A percentile compares a stretch with the other conserved stretches of the same genome.
phyloP scores from a whole-genome alignment of 1,140 invertebrate genomes.

The Oncopeltus fasciatus region DNA sequence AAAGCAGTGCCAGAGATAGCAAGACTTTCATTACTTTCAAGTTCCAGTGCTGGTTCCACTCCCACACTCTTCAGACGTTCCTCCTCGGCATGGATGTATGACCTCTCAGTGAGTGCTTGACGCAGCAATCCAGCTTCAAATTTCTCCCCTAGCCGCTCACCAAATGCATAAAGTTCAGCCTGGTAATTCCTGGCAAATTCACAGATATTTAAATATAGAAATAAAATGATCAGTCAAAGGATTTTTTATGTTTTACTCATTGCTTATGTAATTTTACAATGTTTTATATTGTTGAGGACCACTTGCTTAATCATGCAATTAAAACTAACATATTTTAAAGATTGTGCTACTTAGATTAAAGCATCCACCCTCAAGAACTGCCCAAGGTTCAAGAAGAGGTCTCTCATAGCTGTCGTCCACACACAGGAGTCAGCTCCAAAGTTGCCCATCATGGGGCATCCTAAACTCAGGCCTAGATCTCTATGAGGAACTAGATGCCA shows the following conservation, averaged over 20 bases:
- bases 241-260: background rate
- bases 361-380: no score
- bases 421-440: no score
- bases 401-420: no score
- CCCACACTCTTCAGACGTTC: constrained; percentile 50
- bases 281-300: no score
- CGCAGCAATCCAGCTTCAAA: constrained; percentile 54
- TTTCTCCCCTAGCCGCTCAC: constrained; percentile 66
- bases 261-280: background rate
- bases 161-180: constrained; percentile 78
- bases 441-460: no score
- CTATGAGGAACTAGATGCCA: no score
- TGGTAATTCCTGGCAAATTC: constrained; percentile 51
- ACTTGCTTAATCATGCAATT: no score
- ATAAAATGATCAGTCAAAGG: background rate
- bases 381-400: no score
- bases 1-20: constrained; percentile 46
- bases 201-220: background rate
- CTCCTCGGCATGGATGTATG: constrained; percentile 60
- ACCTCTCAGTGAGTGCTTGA: constrained; percentile 62
- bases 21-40: constrained; percentile 53
- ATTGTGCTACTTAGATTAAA: no score
- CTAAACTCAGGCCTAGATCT: no score
- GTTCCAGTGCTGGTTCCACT: constrained; percentile 41
- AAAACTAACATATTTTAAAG: no score